Evolutionary conservation across 2,797 vertebrate genomes (phyloP), one percentile per base, ranked within the genome.

Genomic region (Craterocephalus amniculus): DNA sequence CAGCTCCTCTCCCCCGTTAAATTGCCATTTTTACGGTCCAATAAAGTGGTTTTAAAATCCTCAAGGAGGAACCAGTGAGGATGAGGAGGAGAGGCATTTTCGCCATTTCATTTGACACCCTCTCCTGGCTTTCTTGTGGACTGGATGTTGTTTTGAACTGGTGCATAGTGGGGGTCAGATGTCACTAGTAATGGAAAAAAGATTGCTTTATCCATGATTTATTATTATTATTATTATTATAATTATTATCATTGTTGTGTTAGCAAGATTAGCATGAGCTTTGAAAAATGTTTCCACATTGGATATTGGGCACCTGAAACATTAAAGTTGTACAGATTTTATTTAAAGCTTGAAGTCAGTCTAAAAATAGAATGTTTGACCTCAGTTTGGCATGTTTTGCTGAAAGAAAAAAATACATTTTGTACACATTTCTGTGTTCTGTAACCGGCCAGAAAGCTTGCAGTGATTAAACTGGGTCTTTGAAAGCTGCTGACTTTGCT

Each of bases 1-100:
- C 40, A 89, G 75, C 84, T 80, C 74, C 43, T 4, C 57, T 76
- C 63, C 76, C 67, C 85, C 4, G 55, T 88, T 83, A 93, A 91
- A 90, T 90, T 84, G 72, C 35, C 84, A 67, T 63, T 93, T 94
- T 94, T 90, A 91, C 32, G 52, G 82, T 92, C 87, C 81, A 74
- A 78, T 93, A 89, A 90, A 93, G 90, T 81, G 86, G 72, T 83
- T 91, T 84, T 93, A 86, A 85, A 90, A 88, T 88, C 82, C 85
- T 83, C 77, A 63, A 35, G 26, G 58, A 82, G 71, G 71, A 68
- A 80, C 14, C 60, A 63, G 69, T 58, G 64, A 72, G 79, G 83
- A 87, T 88, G 77, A 90, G 72, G 77, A 90, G 72, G 56, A 63
- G 78, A 77, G 38, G 74, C 72, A 36, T 75, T 80, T 81, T 83